Conservation (phyloP, 2,113 vertebrate species). For the Muntiacus muntjak region DNA sequence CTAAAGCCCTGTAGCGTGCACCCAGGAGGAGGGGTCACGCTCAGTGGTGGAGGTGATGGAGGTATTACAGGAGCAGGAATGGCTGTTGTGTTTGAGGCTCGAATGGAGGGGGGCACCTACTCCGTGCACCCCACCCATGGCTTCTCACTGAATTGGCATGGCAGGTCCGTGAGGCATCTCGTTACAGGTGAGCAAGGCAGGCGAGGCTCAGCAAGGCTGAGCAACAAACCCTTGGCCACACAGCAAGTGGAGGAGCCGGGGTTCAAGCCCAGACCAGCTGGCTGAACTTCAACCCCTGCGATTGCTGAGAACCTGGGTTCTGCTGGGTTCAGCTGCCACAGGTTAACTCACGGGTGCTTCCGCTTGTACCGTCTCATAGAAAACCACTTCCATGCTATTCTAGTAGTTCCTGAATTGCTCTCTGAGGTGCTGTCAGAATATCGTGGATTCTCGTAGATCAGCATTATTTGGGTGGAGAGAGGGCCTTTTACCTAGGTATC, state of each 20-base stretch:
- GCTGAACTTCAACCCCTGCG: background rate
- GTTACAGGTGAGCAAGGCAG: background rate
- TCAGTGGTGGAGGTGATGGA: background rate
- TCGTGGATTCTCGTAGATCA: background rate
- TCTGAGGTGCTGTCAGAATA: background rate
- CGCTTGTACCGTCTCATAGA: background rate
- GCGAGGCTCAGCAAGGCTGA: background rate
- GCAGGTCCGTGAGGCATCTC: background rate
- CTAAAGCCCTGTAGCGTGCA: background rate
- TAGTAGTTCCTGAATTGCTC: background rate
- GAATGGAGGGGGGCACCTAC: accelerated
- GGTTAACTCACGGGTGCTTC: background rate
- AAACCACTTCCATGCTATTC: background rate
- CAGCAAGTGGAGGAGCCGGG: background rate
- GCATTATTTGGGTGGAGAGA: background rate
- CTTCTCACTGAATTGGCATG: background rate
- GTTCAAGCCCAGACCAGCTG: background rate
- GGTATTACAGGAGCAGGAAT: background rate
- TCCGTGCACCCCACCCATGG: background rate
- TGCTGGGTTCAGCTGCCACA: background rate
- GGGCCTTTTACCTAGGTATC: background rate
- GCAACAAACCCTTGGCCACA: background rate
- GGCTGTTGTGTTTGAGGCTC: background rate
- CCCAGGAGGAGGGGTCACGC: background rate
- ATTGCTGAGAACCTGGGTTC: background rate